These are phyloP conservation scores for Manacus vitellinus DNA, from an alignment of 2,113 vertebrate genomes.

Conservation along the genomic window DNA sequence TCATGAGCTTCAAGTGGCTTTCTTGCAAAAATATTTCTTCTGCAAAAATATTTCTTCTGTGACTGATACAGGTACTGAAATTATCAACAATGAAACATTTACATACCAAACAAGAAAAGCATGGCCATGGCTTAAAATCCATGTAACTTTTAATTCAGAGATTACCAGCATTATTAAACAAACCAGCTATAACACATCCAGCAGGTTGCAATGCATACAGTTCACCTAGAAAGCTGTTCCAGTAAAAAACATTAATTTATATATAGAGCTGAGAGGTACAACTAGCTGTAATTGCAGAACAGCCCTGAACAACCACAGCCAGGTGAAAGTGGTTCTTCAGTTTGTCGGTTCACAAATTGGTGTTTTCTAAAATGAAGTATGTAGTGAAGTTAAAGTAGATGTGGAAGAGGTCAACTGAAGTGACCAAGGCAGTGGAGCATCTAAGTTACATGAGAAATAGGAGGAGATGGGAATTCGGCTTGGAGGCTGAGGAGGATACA, in stretches of 20 bases:
- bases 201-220: background rate
- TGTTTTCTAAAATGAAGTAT: background rate
- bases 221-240: background rate
- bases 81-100: background rate
- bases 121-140: background rate
- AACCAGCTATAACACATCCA: background rate
- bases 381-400: background rate
- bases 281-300: background rate
- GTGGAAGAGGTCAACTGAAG: background rate
- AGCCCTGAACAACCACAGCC: background rate
- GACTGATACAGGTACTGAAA: background rate
- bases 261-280: background rate
- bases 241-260: background rate
- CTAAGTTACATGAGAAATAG: background rate
- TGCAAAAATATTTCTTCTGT: background rate
- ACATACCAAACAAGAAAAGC: background rate
- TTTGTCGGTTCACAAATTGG: background rate
- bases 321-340: background rate
- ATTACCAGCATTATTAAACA: background rate
- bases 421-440: background rate
- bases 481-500: background rate
- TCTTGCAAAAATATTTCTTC: background rate
- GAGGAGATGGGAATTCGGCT: background rate
- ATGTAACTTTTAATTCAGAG: background rate
- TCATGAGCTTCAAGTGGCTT: background rate